phyloP scores from a whole-genome alignment of 2,797 vertebrate genomes.

The Clarias pachynema region DNA sequence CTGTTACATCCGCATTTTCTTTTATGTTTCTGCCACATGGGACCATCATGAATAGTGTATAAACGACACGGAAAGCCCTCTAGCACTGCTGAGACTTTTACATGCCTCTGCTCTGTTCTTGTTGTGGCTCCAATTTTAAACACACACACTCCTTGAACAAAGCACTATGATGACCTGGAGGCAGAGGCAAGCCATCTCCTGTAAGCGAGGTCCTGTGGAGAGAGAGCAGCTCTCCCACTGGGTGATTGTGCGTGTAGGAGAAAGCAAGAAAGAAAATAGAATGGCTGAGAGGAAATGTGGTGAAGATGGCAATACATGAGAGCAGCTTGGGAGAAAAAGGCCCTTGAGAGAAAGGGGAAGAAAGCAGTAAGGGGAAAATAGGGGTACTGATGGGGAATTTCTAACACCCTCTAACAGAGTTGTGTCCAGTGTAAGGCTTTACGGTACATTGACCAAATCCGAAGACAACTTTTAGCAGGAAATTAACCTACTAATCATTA shows the following conservation, averaged over 20 bases:
- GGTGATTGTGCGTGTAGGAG: slow-evolving; percentile 23
- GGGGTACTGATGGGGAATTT: slow-evolving; percentile 7
- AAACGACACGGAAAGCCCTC: slow-evolving; percentile 26
- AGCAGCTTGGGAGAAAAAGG: slow-evolving; percentile 15
- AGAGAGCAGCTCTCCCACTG: slow-evolving; percentile 24
- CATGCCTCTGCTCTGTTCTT: slow-evolving; percentile 18
- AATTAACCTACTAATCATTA: neutral
- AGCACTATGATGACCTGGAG: slow-evolving; percentile 19
- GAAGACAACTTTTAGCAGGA: neutral
- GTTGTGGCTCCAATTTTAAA: slow-evolving; percentile 30
- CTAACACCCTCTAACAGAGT: too few species aligned
- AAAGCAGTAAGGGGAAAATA: neutral
- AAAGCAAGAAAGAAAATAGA: slow-evolving; percentile 13
- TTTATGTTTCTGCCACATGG: slow-evolving; percentile 5
- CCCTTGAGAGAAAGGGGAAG: slow-evolving; percentile 13
- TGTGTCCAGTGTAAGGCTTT: neutral
- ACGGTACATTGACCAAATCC: neutral
- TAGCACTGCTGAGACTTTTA: slow-evolving; percentile 26
- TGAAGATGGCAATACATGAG: slow-evolving; percentile 10
- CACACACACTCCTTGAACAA: slow-evolving; percentile 14
- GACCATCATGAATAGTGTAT: slow-evolving; percentile 42
- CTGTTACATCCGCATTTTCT: neutral
- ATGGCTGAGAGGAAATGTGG: slow-evolving; percentile 30
- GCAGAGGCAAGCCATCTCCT: slow-evolving; percentile 34
- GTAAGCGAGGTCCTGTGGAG: slow-evolving; percentile 40